phyloP scores from a whole-genome alignment of 2,113 vertebrate species.

The Abramis brama region DNA sequence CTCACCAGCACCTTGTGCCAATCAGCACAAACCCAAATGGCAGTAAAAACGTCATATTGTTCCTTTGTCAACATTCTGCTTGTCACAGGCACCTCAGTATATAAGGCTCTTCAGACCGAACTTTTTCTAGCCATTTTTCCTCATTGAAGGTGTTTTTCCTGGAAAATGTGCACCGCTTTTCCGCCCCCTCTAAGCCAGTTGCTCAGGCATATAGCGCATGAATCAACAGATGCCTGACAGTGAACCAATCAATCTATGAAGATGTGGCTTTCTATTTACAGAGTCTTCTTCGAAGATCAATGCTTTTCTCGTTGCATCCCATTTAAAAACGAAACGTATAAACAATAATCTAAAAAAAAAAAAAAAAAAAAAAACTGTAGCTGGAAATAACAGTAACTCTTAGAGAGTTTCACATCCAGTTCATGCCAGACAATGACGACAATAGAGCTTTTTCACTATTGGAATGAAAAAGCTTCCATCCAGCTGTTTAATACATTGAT shows the following conservation, averaged over 20 bases:
- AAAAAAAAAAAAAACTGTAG: not conserved
- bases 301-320: constrained; percentile 25
- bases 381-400: constrained; percentile 32
- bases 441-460: not conserved
- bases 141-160: constrained; percentile 36
- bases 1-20: constrained; percentile 49
- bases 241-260: constrained; percentile 41
- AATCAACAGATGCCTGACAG: constrained; percentile 42
- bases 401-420: not conserved
- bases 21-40: constrained; percentile 57
- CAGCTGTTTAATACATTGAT: constrained; percentile 16
- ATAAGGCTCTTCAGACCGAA: constrained; percentile 45
- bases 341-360: constrained; percentile 2
- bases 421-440: constrained; percentile 15
- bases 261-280: constrained; percentile 45
- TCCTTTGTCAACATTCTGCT: constrained; percentile 50
- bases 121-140: not conserved
- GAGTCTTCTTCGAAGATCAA: constrained; percentile 39
- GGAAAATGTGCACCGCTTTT: constrained; percentile 40
- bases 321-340: constrained; percentile 24
- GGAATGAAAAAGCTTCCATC: not conserved
- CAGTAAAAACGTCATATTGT: constrained; percentile 54
- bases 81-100: constrained; percentile 39
- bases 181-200: constrained; percentile 31
- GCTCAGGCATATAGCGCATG: constrained; percentile 24